Percentiles rank a stretch among this genome's conserved stretches.
Evolutionary conservation across 2,113 vertebrate species (phyloP).

Genomic region (Solenodon paradoxus): DNA sequence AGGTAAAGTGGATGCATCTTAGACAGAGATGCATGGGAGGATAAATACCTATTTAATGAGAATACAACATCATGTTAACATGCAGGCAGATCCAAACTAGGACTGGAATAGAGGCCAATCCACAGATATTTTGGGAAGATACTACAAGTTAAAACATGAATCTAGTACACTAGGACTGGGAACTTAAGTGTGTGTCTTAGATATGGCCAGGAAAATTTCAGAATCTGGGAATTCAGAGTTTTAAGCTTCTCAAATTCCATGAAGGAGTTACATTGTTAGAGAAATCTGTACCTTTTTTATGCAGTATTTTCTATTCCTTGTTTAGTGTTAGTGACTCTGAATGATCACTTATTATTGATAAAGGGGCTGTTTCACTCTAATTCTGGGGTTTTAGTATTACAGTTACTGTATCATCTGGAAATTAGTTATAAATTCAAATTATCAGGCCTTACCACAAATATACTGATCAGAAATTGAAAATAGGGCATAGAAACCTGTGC

Average conservation of each 20-base stretch:
- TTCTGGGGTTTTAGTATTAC: not conserved
- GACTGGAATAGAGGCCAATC: not conserved
- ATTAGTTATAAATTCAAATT: not conserved
- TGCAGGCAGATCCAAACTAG: not conserved
- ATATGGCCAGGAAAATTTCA: not conserved
- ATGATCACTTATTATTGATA: not conserved
- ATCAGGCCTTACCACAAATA: not conserved
- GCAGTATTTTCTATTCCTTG: not conserved
- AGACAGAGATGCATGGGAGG: not conserved
- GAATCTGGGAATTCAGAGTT: not conserved
- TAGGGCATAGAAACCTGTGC: not conserved
- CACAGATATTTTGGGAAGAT: not conserved
- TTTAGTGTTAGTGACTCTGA: not conserved
- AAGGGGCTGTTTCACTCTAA: not conserved
- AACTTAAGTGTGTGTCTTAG: rapidly evolving
- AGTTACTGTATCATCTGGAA: not conserved
- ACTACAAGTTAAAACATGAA: not conserved
- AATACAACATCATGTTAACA: too few species aligned
- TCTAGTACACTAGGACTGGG: not conserved
- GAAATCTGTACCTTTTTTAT: not conserved
- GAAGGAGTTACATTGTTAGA: not conserved
- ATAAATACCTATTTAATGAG: too few species aligned
- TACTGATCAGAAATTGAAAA: not conserved
- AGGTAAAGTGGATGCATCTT: not conserved
- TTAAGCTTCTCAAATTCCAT: not conserved